These are phyloP conservation scores for Sapayoa aenigma DNA, from an alignment of 2,113 vertebrate genomes.

Conservation along the genomic window DNA sequence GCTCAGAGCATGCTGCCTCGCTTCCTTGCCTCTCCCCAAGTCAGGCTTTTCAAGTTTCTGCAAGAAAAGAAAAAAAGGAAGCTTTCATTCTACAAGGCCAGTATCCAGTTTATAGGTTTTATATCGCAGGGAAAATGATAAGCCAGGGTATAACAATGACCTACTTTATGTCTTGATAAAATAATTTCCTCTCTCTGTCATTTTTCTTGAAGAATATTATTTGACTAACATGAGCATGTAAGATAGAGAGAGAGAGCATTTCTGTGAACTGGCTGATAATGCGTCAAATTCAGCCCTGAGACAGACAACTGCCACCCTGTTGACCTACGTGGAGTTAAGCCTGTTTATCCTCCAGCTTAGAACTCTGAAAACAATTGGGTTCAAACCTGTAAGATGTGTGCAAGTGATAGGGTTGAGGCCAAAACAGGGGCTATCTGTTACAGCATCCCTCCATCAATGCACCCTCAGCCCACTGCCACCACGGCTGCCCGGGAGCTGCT, in stretches of 20 bases:
- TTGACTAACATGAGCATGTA: background rate
- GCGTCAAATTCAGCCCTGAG: background rate
- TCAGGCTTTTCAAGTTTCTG: slow-evolving; percentile 34
- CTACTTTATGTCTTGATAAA: slow-evolving; percentile 40
- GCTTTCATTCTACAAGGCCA: slow-evolving; percentile 5
- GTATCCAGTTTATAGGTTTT: background rate
- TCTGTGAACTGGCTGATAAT: slow-evolving; percentile 28
- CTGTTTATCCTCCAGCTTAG: slow-evolving; percentile 33
- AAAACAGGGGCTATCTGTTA: background rate
- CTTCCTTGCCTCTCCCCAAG: background rate
- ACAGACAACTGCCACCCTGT: slow-evolving; percentile 23
- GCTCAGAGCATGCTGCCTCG: accelerated
- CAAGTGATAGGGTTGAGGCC: background rate
- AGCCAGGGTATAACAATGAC: slow-evolving; percentile 45
- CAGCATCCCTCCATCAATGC: background rate
- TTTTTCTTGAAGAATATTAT: slow-evolving; percentile 51
- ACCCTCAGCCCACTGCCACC: background rate
- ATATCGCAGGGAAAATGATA: slow-evolving; percentile 25
- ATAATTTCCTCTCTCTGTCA: slow-evolving; percentile 51
- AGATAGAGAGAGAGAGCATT: slow-evolving; percentile 27
- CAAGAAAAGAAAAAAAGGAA: background rate
- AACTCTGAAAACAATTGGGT: slow-evolving; percentile 27
- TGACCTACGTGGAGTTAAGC: slow-evolving; percentile 28
- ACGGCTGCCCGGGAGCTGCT: background rate
- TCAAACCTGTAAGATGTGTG: slow-evolving; percentile 23